phyloP scores from a whole-genome alignment of 1,140 invertebrate species.

The Oreohelix idahoensis region DNA sequence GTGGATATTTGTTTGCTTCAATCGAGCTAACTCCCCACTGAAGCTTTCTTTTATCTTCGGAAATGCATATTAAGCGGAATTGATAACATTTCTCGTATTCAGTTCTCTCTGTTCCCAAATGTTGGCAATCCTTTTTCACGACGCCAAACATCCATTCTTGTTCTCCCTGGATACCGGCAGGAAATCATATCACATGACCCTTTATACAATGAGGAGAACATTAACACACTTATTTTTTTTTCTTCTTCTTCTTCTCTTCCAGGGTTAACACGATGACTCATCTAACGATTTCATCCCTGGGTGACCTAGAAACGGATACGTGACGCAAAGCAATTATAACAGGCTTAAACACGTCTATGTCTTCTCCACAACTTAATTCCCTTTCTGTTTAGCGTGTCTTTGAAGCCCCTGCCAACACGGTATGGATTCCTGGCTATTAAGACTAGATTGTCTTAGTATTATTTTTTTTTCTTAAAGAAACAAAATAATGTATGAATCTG shows the following conservation, averaged over 20 bases:
- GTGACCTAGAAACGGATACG: conserved; percentile 3
- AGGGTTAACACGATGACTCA: not conserved
- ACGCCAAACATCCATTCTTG: not conserved
- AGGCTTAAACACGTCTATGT: not conserved
- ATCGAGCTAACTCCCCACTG: no score
- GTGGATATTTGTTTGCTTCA: no score
- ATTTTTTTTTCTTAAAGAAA: no score
- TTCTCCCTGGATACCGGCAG: not conserved
- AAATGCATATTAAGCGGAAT: not conserved
- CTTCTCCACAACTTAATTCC: not conserved
- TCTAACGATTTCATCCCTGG: not conserved
- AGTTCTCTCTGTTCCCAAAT: not conserved
- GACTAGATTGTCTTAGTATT: no score
- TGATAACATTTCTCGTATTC: not conserved
- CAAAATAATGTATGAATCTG: no score
- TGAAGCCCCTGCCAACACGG: no score
- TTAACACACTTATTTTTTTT: not conserved
- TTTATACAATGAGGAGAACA: not conserved
- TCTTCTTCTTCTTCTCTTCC: not conserved
- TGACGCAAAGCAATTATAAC: conserved; percentile 9
- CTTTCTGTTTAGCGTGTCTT: no score
- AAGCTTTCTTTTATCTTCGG: not conserved
- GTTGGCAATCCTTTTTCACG: not conserved
- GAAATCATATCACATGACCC: not conserved
- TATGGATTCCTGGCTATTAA: no score